Base-by-base conservation (phyloP, 1,140 invertebrate genomes). In the Chelonus insularis region DNA sequence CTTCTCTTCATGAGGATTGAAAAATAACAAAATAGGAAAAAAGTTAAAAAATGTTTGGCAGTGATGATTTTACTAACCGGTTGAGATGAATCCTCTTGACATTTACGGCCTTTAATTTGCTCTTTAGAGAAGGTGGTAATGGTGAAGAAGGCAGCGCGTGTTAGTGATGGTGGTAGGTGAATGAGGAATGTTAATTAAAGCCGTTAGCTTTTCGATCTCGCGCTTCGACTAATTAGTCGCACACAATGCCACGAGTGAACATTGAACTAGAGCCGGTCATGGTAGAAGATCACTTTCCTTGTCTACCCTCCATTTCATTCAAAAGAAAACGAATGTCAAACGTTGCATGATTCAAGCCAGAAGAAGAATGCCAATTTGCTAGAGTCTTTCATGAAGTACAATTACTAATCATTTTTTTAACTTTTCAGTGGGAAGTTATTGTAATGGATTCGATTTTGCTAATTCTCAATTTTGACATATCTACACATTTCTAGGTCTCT, bases 181-280 rank as follows among this genome's bases (percentile, higher is more conserved):
- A 70, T 67, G 68, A 72, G 76, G 78, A 80, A 81, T 81, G 78
- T 81, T 81, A 81, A 81, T 81, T 81, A 80, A 80, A 81, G 72
- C 76, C 72, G 73, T 80, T 79, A 71, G 73, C 76, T 75, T 68
- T 72, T 79, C 71, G 75, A 78, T 79, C 73, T 76, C 72, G 72
- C 74, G 76, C 75, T 77, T 76, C 73, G 73, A 78, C 77, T 79
- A 79, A 81, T 79, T 81, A 80, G 76, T 79, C 74, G 73, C 70
- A 73, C 69, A 78, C 76, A 78, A 78, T 77, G 75, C 71, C 68
- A 72, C 65, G 43, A 32, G 57, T 62, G 62, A 64, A 58, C 50
- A 50, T 60, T 23, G 37, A 61, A 41, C 41, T 21, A 34, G 39
- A 63, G 66, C 68, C 69, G 70, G 67, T 63, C 69, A 61, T 72